Percentiles rank a stretch among this genome's conserved stretches.
These are phyloP conservation scores for Huso huso DNA, from an alignment of 2,797 vertebrate genomes.

Conservation along the genomic window DNA sequence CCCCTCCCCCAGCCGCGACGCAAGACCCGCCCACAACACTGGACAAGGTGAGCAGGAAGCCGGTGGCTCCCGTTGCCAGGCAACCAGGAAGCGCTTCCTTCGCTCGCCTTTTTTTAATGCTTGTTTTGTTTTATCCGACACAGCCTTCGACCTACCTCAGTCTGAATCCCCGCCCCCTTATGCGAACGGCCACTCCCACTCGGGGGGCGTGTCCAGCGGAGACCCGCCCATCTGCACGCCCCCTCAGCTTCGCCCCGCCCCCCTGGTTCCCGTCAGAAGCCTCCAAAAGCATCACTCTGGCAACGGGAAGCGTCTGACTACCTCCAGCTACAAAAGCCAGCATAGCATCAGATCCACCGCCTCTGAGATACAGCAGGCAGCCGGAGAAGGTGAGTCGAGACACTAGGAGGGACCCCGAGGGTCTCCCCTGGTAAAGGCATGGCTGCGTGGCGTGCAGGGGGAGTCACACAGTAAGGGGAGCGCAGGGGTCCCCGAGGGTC, in stretches of 20 bases:
- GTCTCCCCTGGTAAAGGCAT: too few relatives aligned
- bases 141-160: neutral
- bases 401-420: too few relatives aligned
- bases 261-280: too few relatives aligned
- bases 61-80: too few relatives aligned
- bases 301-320: conserved; percentile 34
- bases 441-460: too few relatives aligned
- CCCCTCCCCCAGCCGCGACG: neutral
- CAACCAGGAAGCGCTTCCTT: too few relatives aligned
- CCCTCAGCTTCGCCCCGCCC: conserved; percentile 9
- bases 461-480: too few relatives aligned
- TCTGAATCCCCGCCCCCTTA: conserved; percentile 1
- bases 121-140: too few relatives aligned
- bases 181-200: conserved; percentile 1
- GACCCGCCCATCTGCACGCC: conserved; percentile 34
- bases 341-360: conserved; percentile 44
- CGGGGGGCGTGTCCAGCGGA: conserved; percentile 6
- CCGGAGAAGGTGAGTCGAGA: conserved; percentile 55
- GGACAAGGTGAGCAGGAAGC: too few relatives aligned
- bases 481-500: too few relatives aligned
- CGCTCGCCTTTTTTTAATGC: too few relatives aligned
- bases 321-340: conserved; percentile 38
- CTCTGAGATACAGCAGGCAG: conserved; percentile 53
- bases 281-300: conserved; percentile 8
- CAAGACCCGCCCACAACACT: too few relatives aligned